Evolutionary conservation across 2,888 invertebrate species (phyloP).

Genomic region (Cyclophora albipunctata): DNA sequence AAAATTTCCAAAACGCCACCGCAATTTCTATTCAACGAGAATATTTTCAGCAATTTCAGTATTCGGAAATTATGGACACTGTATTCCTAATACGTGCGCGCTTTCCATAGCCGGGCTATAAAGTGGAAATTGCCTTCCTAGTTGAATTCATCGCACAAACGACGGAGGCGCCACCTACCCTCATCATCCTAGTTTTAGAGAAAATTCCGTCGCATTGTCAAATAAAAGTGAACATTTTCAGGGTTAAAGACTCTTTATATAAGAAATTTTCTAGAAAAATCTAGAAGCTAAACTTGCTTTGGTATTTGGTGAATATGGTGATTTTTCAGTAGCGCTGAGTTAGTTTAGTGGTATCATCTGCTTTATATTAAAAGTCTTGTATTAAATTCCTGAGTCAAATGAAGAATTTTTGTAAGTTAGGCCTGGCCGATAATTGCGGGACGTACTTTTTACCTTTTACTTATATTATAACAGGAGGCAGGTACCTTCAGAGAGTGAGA

Average conservation of each 20-base stretch:
- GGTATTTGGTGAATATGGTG: too few relatives aligned
- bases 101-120: conserved; percentile 54
- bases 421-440: too few relatives aligned
- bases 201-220: neutral
- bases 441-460: too few relatives aligned
- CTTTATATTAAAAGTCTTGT: too few relatives aligned
- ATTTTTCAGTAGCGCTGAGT: too few relatives aligned
- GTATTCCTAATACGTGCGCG: conserved; percentile 37
- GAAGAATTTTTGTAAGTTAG: too few relatives aligned
- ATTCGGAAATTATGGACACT: conserved; percentile 31
- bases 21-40: conserved; percentile 1
- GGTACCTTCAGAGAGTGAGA: too few relatives aligned
- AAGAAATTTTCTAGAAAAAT: conserved; percentile 1
- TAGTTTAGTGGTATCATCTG: too few relatives aligned
- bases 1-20: too few relatives aligned
- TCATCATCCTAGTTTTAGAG: conserved; percentile 9
- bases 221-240: neutral
- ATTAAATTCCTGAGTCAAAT: too few relatives aligned
- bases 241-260: neutral
- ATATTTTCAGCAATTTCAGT: conserved; percentile 2
- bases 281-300: too few relatives aligned
- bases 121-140: conserved; percentile 67
- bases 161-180: conserved; percentile 27
- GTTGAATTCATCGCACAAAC: conserved; percentile 60
- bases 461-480: too few relatives aligned